Percentiles rank a stretch among this genome's conserved stretches.
Evolutionary conservation across 2,113 vertebrate species (phyloP).

Genomic region (Macquaria australasica): DNA sequence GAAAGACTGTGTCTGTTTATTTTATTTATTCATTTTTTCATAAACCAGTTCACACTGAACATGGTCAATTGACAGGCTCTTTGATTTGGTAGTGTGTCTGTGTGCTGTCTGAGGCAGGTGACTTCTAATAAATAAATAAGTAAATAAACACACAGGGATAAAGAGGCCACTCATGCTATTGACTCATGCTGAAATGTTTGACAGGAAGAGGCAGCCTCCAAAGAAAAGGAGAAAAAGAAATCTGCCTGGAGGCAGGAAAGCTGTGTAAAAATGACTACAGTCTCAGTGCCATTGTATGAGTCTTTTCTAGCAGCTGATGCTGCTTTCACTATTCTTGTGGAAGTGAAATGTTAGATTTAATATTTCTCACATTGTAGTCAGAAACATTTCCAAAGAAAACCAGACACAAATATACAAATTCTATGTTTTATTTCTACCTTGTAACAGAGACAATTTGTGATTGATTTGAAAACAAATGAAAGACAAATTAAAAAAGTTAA

Average conservation of each 20-base stretch:
- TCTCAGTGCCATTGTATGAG: not conserved
- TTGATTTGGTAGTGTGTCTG: not conserved
- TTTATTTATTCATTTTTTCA: not conserved
- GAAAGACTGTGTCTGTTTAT: not conserved
- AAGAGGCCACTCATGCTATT: slow-evolving; percentile 18
- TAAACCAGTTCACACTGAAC: not conserved
- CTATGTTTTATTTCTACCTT: slow-evolving; percentile 81
- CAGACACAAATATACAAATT: slow-evolving; percentile 78
- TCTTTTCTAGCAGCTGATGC: too few species aligned
- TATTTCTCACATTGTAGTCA: not conserved
- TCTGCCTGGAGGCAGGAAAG: not conserved
- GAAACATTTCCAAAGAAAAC: slow-evolving; percentile 28
- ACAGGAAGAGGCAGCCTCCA: slow-evolving; percentile 12
- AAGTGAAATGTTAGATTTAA: not conserved
- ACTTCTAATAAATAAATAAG: slow-evolving; percentile 38
- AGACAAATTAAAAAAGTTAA: slow-evolving; percentile 75
- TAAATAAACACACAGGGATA: not conserved
- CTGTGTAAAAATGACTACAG: not conserved
- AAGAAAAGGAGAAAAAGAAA: not conserved
- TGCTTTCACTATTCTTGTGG: not conserved
- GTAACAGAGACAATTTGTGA: slow-evolving; percentile 79
- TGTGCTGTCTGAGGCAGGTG: slow-evolving; percentile 22
- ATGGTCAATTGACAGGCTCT: not conserved
- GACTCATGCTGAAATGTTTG: slow-evolving; percentile 34
- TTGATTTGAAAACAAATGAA: slow-evolving; percentile 72